Evolutionary conservation across 1,140 invertebrate genomes (phyloP).

Genomic region (Drosophila sulfurigaster): DNA sequence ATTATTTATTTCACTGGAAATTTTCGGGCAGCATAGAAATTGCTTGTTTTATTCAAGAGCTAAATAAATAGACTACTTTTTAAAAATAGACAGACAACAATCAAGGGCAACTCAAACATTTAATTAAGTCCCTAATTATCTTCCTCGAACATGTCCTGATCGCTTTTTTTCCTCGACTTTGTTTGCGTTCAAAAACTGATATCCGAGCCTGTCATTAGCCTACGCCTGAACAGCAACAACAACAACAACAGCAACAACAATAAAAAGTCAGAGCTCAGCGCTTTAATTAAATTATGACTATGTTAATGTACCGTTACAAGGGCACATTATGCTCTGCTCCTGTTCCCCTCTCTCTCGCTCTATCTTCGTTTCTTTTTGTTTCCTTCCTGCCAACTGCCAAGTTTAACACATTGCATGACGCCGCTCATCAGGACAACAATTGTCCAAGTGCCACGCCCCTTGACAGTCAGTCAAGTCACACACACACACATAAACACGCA

Average conservation of each 20-base stretch:
- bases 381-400: conserved; percentile 15
- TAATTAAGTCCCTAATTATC: conserved; percentile 17
- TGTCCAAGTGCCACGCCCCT: conserved; percentile 41
- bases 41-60: background rate
- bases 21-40: background rate
- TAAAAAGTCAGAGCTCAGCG: conserved; percentile 10
- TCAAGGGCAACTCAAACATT: conserved; percentile 18
- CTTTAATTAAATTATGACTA: conserved; percentile 82
- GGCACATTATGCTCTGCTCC: conserved; percentile 40
- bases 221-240: conserved; percentile 2
- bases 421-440: conserved; percentile 69
- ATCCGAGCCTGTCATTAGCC: conserved; percentile 39
- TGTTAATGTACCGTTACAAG: conserved; percentile 78
- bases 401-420: conserved; percentile 71
- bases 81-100: background rate
- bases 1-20: background rate
- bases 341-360: background rate
- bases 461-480: conserved; percentile 20
- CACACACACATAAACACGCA: conserved; percentile 19
- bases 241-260: conserved; percentile 29
- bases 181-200: conserved; percentile 15
- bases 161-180: conserved; percentile 3
- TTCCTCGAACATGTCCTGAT: conserved; percentile 2
- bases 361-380: background rate
- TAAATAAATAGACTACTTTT: background rate